Conservation (phyloP, 1,140 invertebrate genomes). For the Drosophila prosaltans region DNA sequence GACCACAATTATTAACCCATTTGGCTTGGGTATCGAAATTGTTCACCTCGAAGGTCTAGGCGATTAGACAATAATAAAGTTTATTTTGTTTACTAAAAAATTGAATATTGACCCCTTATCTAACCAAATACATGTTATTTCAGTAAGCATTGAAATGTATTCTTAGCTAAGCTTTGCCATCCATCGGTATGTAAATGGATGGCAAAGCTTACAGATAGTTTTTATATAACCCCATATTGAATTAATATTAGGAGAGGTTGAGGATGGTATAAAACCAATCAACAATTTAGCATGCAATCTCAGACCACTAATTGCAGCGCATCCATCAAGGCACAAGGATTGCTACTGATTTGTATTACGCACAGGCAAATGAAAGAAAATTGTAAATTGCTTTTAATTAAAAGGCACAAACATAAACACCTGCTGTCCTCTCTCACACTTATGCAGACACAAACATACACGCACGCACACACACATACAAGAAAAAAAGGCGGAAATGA, state of each 20-base stretch:
- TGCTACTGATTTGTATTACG: conserved; percentile 19
- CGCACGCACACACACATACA: conserved; percentile 32
- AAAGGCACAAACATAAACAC: conserved; percentile 81
- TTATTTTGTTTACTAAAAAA: too few relatives aligned
- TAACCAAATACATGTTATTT: too few relatives aligned
- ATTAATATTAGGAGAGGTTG: conserved; percentile 11
- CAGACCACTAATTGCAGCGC: conserved; percentile 74
- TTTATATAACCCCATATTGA: not conserved
- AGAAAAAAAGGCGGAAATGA: conserved; percentile 46
- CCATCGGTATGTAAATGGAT: too few relatives aligned
- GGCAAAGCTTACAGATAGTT: not conserved
- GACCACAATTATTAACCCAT: too few relatives aligned
- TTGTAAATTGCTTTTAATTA: conserved; percentile 82
- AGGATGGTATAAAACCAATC: conserved; percentile 33
- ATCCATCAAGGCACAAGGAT: conserved; percentile 66
- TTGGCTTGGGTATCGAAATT: too few relatives aligned
- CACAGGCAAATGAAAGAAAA: conserved; percentile 68
- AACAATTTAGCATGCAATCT: conserved; percentile 67
- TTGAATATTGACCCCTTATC: too few relatives aligned
- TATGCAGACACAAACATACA: conserved; percentile 24
- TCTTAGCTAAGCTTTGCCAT: too few relatives aligned
- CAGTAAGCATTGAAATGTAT: too few relatives aligned
- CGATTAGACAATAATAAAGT: too few relatives aligned
- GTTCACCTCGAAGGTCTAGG: too few relatives aligned
- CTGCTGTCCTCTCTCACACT: conserved; percentile 59